These are phyloP conservation scores for Ophthalmolycus amberensis DNA, from an alignment of 2,113 vertebrate species.

Conservation along the genomic window DNA sequence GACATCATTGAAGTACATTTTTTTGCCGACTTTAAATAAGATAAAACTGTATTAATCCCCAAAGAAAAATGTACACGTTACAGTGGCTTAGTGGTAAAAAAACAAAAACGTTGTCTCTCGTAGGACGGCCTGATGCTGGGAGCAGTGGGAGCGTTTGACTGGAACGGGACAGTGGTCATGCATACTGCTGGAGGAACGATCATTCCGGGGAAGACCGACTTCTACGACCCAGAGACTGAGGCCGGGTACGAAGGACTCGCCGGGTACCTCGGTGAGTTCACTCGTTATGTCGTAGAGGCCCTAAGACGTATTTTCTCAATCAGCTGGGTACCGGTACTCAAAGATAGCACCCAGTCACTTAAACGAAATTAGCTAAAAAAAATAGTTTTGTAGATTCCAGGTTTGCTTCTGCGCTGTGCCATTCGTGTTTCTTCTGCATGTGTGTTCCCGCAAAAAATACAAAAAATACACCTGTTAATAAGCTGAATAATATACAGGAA, in stretches of 20 bases:
- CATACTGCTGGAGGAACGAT: slow-evolving; percentile 75
- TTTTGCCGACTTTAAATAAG: too few species aligned
- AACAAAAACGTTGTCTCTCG: not conserved
- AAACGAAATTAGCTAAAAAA: not conserved
- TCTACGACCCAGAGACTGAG: slow-evolving; percentile 82
- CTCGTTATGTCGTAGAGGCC: not conserved
- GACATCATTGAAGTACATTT: not conserved
- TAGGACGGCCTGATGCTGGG: slow-evolving; percentile 94
- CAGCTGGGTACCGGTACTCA: not conserved
- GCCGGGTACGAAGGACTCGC: slow-evolving; percentile 88
- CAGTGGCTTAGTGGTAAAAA: too few species aligned
- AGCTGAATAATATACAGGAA: not conserved
- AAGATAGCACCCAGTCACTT: not conserved
- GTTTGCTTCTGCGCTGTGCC: not conserved
- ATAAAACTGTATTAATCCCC: too few species aligned
- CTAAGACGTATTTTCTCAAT: not conserved
- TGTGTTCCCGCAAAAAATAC: not conserved
- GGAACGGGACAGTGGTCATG: slow-evolving; percentile 97
- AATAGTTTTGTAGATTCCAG: not conserved
- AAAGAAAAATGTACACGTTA: too few species aligned
- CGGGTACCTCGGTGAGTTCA: slow-evolving; percentile 90
- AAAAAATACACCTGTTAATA: not conserved
- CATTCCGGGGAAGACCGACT: slow-evolving; percentile 84
- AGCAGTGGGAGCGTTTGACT: slow-evolving; percentile 96
- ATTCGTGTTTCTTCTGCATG: not conserved